Conservation (phyloP, 2,113 vertebrate species). For the Centropus unirufus region DNA sequence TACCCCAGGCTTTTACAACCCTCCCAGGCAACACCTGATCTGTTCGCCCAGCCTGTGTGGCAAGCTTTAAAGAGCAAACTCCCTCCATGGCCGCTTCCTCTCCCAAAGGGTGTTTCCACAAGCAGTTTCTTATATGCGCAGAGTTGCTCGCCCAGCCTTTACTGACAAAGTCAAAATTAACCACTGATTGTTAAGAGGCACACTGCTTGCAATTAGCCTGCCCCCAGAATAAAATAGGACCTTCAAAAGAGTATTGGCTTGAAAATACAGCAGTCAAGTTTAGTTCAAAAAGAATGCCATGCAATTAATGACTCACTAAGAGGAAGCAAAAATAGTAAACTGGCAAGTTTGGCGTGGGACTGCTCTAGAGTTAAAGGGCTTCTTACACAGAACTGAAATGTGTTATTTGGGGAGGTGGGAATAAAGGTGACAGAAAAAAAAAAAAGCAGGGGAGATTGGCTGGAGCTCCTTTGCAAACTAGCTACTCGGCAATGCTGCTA, state of each 20-base stretch:
- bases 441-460: slow-evolving; percentile 61
- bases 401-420: slow-evolving; percentile 74
- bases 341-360: slow-evolving; percentile 70
- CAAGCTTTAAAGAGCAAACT: slow-evolving; percentile 18
- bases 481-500: slow-evolving; percentile 77
- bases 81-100: not conserved
- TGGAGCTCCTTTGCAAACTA: slow-evolving; percentile 76
- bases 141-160: slow-evolving; percentile 1
- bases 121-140: not conserved
- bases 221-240: slow-evolving; percentile 27
- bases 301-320: slow-evolving; percentile 76
- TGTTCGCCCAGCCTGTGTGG: not conserved
- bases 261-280: slow-evolving; percentile 69
- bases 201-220: slow-evolving; percentile 53
- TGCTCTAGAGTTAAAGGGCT: slow-evolving; percentile 75
- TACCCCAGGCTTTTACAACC: not conserved
- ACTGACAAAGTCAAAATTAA: slow-evolving; percentile 31
- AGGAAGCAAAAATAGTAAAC: slow-evolving; percentile 75
- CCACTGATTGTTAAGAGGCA: slow-evolving; percentile 42
- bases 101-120: slow-evolving; percentile 1
- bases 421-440: slow-evolving; percentile 72
- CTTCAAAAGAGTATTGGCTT: slow-evolving; percentile 30
- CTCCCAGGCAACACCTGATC: not conserved
- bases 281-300: slow-evolving; percentile 77
- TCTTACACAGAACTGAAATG: slow-evolving; percentile 75